Conservation (phyloP, 2,113 vertebrate genomes). For the Bagarius yarrelli region DNA sequence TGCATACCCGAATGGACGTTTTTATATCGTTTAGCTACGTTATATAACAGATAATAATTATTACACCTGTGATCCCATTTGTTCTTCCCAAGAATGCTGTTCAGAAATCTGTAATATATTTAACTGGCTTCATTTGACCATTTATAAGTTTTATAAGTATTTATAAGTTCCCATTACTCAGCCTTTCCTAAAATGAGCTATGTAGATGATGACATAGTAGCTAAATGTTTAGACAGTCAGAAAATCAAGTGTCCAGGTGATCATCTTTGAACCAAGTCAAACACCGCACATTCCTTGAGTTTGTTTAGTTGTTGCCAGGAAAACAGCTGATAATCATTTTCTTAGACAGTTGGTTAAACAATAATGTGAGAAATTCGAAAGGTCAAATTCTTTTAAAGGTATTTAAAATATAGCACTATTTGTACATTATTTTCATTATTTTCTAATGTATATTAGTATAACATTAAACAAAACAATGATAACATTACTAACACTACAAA, state of each 20-base stretch:
- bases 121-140: constrained; percentile 17
- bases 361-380: constrained; percentile 21
- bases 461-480: too few relatives aligned
- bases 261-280: constrained; percentile 29
- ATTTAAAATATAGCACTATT: too few relatives aligned
- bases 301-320: constrained; percentile 52
- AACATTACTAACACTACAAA: too few relatives aligned
- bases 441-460: too few relatives aligned
- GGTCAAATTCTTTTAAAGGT: too few relatives aligned
- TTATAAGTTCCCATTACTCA: constrained; percentile 39
- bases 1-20: neutral
- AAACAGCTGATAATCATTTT: constrained; percentile 43
- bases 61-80: neutral
- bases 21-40: neutral
- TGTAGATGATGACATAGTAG: constrained; percentile 30
- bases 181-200: constrained; percentile 39
- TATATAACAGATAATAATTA: neutral
- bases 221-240: constrained; percentile 39
- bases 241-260: constrained; percentile 25
- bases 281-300: constrained; percentile 45
- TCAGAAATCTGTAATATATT: constrained; percentile 39
- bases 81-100: neutral
- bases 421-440: too few relatives aligned
- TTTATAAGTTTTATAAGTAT: too few relatives aligned
- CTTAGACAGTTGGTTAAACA: constrained; percentile 31